phyloP scores from a whole-genome alignment of 2,888 invertebrate genomes.

The Gasteruption jaculator region DNA sequence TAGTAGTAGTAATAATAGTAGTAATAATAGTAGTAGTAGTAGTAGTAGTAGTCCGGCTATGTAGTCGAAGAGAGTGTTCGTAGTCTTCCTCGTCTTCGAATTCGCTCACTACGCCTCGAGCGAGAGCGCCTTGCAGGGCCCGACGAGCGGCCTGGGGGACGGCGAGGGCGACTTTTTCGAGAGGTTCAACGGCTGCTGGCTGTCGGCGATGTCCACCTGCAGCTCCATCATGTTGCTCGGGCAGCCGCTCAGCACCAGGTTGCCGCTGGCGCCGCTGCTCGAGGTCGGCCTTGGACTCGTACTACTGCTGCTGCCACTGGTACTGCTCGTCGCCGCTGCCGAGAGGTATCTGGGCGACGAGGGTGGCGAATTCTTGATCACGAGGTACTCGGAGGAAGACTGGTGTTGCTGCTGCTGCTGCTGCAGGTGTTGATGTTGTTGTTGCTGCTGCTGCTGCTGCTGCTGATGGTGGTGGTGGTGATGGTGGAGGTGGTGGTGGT shows the following conservation, averaged over 20 bases:
- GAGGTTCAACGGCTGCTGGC: constrained; percentile 80
- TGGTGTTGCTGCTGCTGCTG: constrained; percentile 33
- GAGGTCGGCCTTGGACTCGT: constrained; percentile 44
- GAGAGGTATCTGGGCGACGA: constrained; percentile 52
- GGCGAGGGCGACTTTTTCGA: constrained; percentile 81
- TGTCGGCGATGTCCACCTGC: constrained; percentile 78
- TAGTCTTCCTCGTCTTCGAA: constrained; percentile 14
- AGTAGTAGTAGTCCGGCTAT: constrained; percentile 10
- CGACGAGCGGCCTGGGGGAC: constrained; percentile 63
- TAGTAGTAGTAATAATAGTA: too few relatives aligned
- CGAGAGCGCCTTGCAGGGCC: constrained; percentile 48
- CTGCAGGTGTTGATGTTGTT: constrained; percentile 35
- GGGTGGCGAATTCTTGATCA: constrained; percentile 40
- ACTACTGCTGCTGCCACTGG: constrained; percentile 35
- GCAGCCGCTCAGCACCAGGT: constrained; percentile 46
- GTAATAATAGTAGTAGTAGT: too few relatives aligned
- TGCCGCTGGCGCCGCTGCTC: constrained; percentile 44
- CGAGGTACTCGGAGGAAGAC: constrained; percentile 52
- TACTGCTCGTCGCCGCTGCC: constrained; percentile 43
- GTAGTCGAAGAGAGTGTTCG: constrained; percentile 11
- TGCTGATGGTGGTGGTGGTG: constrained; percentile 50
- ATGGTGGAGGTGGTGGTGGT: constrained; percentile 37
- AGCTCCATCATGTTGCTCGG: constrained; percentile 65
- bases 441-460: constrained; percentile 51
- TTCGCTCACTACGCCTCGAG: constrained; percentile 52